Percentiles rank a stretch among this genome's conserved stretches.
These are phyloP conservation scores for Chaetodon trifasciatus DNA, from an alignment of 2,797 vertebrate species.

Conservation along the genomic window DNA sequence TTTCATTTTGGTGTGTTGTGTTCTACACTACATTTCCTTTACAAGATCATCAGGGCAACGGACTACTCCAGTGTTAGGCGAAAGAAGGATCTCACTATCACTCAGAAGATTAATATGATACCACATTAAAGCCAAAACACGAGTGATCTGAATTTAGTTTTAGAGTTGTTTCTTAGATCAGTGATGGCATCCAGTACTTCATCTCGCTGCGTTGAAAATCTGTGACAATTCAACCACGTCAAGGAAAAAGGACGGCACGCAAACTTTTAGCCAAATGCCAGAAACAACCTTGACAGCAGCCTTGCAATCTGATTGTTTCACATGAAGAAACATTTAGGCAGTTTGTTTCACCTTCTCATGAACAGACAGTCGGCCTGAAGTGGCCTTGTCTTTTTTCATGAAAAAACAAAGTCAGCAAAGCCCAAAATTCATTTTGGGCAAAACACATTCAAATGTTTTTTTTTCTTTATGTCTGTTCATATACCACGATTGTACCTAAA, in stretches of 20 bases:
- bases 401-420: constrained; percentile 93
- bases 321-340: constrained; percentile 99
- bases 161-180: constrained; percentile 11
- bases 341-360: constrained; percentile 99
- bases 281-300: constrained; percentile 99
- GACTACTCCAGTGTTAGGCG: constrained; percentile 52
- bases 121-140: constrained; percentile 6
- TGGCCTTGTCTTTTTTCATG: constrained; percentile 94
- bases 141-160: not conserved
- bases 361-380: constrained; percentile 91
- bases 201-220: constrained; percentile 3
- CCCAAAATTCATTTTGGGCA: constrained; percentile 88
- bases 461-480: constrained; percentile 71
- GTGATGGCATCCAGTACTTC: not conserved
- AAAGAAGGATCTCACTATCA: constrained; percentile 20
- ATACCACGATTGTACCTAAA: constrained; percentile 79
- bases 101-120: not conserved
- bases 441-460: constrained; percentile 87
- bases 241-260: constrained; percentile 88
- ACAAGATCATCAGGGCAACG: constrained; percentile 26
- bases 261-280: constrained; percentile 96
- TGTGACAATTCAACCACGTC: constrained; percentile 34
- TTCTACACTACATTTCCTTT: not conserved
- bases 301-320: constrained; percentile 97
- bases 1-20: not conserved